phyloP scores from a whole-genome alignment of 2,113 vertebrate species.

The Sciurus niger region DNA sequence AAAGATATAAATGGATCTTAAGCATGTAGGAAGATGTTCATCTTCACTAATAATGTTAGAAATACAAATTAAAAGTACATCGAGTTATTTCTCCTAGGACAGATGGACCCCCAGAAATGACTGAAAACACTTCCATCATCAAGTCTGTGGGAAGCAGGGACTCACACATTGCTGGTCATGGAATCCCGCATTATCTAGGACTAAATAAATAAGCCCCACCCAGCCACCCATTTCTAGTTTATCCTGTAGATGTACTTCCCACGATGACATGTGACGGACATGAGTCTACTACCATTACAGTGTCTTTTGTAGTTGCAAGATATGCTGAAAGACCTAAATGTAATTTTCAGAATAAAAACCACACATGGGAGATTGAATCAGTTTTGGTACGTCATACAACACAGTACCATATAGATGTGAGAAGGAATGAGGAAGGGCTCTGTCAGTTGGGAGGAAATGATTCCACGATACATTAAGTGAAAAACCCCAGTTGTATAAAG shows the following conservation, averaged over 20 bases:
- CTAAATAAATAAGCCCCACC: not conserved
- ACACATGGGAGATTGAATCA: not conserved
- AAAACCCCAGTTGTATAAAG: not conserved
- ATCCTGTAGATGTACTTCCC: not conserved
- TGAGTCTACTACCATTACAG: not conserved
- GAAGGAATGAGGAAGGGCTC: not conserved
- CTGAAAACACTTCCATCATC: not conserved
- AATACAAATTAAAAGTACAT: not conserved
- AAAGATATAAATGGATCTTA: not conserved
- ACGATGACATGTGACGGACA: not conserved
- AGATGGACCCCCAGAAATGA: not conserved
- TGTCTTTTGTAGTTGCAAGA: conserved; percentile 1
- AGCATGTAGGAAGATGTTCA: not conserved
- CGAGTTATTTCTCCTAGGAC: not conserved
- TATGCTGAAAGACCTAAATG: not conserved
- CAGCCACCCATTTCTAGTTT: not conserved
- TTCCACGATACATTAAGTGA: not conserved
- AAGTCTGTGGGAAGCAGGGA: not conserved
- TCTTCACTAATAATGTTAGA: not conserved
- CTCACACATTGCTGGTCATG: not conserved
- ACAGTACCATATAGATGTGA: not conserved
- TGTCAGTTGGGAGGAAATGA: not conserved
- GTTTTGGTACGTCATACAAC: not conserved
- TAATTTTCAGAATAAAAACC: not conserved
- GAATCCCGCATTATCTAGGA: not conserved